phyloP scores from a whole-genome alignment of 2,113 vertebrate species.

The Rousettus leschenaultii region DNA sequence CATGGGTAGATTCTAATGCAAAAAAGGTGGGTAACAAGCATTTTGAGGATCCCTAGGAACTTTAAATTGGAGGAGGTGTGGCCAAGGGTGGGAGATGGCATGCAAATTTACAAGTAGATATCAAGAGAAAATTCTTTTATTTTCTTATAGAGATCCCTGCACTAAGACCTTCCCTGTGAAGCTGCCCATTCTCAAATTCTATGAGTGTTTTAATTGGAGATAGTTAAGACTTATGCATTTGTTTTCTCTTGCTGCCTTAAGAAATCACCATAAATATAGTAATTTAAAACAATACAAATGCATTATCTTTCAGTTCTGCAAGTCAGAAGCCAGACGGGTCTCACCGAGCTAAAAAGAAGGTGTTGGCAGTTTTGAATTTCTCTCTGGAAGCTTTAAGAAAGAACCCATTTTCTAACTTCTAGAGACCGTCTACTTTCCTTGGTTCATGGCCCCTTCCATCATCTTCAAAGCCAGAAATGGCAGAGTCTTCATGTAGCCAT shows the following conservation, averaged over 20 bases:
- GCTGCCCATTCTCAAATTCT: not conserved
- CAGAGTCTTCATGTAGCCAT: not conserved
- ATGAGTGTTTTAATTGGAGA: not conserved
- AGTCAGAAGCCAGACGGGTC: not conserved
- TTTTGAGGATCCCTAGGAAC: not conserved
- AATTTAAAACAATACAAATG: not conserved
- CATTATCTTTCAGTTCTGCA: not conserved
- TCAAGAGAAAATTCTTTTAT: not conserved
- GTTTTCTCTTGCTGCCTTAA: not conserved
- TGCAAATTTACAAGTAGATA: not conserved
- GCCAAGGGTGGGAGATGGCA: not conserved
- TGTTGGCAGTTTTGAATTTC: not conserved
- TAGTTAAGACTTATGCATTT: not conserved
- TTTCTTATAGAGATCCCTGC: not conserved
- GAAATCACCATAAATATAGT: not conserved
- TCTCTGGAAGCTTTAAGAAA: not conserved
- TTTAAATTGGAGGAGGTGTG: not conserved
- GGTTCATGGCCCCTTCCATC: not conserved
- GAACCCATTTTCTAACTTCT: not conserved
- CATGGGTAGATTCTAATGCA: not conserved
- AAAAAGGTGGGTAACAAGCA: not conserved
- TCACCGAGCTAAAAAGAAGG: not conserved
- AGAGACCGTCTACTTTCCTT: not conserved
- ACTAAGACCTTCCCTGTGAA: not conserved
- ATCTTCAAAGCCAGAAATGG: not conserved